Evolutionary conservation across 2,888 invertebrate species (phyloP), one percentile per base, ranked within the genome.

Genomic region (Eupithecia exiguata): DNA sequence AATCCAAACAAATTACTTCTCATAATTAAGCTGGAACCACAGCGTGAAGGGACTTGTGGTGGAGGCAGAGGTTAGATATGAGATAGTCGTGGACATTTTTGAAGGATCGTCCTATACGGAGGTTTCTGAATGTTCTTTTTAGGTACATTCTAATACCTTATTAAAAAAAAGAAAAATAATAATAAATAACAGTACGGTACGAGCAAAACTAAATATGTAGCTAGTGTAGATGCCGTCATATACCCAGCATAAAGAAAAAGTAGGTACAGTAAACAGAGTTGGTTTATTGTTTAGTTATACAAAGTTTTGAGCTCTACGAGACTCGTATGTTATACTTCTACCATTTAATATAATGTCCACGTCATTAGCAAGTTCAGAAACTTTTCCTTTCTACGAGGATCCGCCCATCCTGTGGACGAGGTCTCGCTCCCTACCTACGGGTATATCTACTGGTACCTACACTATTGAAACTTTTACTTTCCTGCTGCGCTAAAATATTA

Each of bases 401-500:
- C 72, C 49, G 38, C 71, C 66, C 66, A 7, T 35, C 66, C 53
- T n/a, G 53, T 40, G 68, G 66, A 18, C 61, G 49, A 63, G 53
- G 68, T 70, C 67, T 73, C 35, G 10, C 73, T 63, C n/a, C n/a
- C n/a, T n/a, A n/a, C n/a, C n/a, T n/a, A n/a, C n/a, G n/a, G n/a
- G n/a, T n/a, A 21, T 35, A 36, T 3, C 30, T 18, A 36, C 63
- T 62, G n/a, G 4, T 58, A 73, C 70, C 72, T 70, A 58, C 72
- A 71, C 73, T 71, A 61, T 75, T 76, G 70, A 74, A 86, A 91
- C 92, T 92, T 89, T 93, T 89, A 91, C 92, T 92, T 92, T 92
- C 89, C 86, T 87, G 84, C 86, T 91, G 87, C 86, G 84, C 86
- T 92, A 88, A 92, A 93, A 92, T 92, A 92, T 93, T 92, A 92